Base-by-base conservation (phyloP, 2,797 vertebrate genomes). In the Mus caroli region DNA sequence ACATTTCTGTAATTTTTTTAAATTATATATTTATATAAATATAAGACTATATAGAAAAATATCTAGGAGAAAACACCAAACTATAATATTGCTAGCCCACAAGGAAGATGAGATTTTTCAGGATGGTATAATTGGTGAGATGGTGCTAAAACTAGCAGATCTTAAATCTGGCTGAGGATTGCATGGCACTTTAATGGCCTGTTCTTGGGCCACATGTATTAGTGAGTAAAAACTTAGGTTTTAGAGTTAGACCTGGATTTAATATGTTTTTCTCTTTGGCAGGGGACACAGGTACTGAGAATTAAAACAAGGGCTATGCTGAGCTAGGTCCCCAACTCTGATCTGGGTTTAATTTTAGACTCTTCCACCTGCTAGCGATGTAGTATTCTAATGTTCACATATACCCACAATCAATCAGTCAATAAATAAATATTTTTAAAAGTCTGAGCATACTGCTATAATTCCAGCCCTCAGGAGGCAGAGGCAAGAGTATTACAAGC, bases 261-360 rank as follows among this genome's bases (percentile, higher is more conserved):
- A 92, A 88, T 79, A 84, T 93, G 37, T 89, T 79, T 67, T 26
- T 37, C 14, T 90, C 40, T 64, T 64, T 31, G 26, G 56, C n/a
- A 20, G 69, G 67, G n/a, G 10, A 75, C 17, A 43, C 37, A 76
- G 10, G 28, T 43, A 43, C 40, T 78, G 34, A 14, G 34, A 67
- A 64, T 78, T 79, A 52, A 89, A 90, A 3, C 14, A 62, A 90
- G 43, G 43, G 28, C 34, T 37, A 64, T 2, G 11, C 26, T 80
- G 28, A 67, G 43, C 76, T 52, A 79, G 80, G 37, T 50, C 60
- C 34, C 24, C 58, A 79, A 40, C 14, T 75, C 17, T 52, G 71
- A 67, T n/a, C 34, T 89, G 50, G 15, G 1, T 88, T 96, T 93
- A 94, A 91, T 91, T 95, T 95, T 50, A 94, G 84, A 92, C 8